A percentile compares a stretch with the other conserved stretches of the same genome.
phyloP scores from a whole-genome alignment of 2,888 invertebrate genomes.

The Prenolepis imparis region DNA sequence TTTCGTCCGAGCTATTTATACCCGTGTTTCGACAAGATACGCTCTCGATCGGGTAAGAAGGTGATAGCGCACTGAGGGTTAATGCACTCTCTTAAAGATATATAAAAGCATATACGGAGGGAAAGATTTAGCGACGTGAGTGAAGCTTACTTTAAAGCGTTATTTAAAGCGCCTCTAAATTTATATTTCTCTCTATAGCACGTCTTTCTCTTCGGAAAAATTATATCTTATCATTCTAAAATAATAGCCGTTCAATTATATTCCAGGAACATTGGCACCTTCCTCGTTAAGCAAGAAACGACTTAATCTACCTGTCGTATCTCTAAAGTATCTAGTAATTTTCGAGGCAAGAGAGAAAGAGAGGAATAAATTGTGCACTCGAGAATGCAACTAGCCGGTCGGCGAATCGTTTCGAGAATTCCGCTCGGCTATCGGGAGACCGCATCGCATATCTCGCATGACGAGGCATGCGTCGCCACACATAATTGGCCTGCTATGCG shows the following conservation, averaged over 20 bases:
- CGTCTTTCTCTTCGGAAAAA: background rate
- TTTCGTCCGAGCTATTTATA: constrained; percentile 39
- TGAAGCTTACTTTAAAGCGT: background rate
- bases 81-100: constrained; percentile 41
- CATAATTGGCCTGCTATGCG: constrained; percentile 77
- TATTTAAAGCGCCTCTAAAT: background rate
- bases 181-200: background rate
- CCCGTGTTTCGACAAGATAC: constrained; percentile 44
- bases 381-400: constrained; percentile 27
- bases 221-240: background rate
- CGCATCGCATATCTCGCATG: constrained; percentile 75
- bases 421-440: constrained; percentile 62
- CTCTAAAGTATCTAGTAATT: constrained; percentile 15
- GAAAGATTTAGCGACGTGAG: constrained; percentile 10
- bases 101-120: constrained; percentile 6
- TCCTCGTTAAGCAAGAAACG: constrained; percentile 2
- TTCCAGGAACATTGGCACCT: background rate
- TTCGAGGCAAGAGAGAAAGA: background rate
- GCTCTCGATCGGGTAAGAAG: constrained; percentile 15
- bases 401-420: constrained; percentile 65
- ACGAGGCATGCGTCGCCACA: constrained; percentile 76
- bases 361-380: constrained; percentile 24
- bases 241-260: constrained; percentile 7
- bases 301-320: background rate
- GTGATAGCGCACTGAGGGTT: constrained; percentile 12